Conservation (phyloP, 2,113 vertebrate genomes). For the Chamaetylas fuelleborni region DNA sequence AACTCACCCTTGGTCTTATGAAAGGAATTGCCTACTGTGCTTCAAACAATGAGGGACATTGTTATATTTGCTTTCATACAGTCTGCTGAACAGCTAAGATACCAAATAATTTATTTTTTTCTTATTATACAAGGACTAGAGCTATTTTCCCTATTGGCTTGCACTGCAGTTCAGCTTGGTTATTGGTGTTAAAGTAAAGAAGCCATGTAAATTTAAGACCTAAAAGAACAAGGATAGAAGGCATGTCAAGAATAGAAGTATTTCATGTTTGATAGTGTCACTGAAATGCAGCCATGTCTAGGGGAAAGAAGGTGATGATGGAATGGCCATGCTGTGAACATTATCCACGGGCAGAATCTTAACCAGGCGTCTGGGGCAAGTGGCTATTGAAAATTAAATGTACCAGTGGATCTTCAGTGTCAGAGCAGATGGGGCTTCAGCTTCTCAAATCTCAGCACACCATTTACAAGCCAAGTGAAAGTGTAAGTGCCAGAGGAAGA, state of each 20-base stretch:
- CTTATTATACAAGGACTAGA: background rate
- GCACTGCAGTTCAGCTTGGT: background rate
- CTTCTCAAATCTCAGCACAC: background rate
- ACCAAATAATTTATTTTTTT: background rate
- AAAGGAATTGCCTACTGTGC: background rate
- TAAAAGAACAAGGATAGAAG: background rate
- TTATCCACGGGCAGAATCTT: background rate
- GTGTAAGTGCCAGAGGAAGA: background rate
- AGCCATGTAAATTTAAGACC: background rate
- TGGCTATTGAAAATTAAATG: background rate
- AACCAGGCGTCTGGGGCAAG: background rate
- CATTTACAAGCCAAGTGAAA: background rate
- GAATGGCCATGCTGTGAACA: background rate
- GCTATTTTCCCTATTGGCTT: background rate
- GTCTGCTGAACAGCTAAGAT: background rate
- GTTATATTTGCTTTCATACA: constrained; percentile 13
- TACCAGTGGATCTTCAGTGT: background rate
- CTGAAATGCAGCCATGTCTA: background rate
- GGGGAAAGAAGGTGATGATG: background rate
- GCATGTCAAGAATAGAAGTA: background rate
- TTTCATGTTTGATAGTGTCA: background rate
- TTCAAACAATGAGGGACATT: background rate
- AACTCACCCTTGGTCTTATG: background rate
- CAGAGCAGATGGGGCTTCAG: background rate
- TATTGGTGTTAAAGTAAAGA: background rate